phyloP scores from a whole-genome alignment of 2,113 vertebrate genomes.

The Daphoenositta chrysoptera region DNA sequence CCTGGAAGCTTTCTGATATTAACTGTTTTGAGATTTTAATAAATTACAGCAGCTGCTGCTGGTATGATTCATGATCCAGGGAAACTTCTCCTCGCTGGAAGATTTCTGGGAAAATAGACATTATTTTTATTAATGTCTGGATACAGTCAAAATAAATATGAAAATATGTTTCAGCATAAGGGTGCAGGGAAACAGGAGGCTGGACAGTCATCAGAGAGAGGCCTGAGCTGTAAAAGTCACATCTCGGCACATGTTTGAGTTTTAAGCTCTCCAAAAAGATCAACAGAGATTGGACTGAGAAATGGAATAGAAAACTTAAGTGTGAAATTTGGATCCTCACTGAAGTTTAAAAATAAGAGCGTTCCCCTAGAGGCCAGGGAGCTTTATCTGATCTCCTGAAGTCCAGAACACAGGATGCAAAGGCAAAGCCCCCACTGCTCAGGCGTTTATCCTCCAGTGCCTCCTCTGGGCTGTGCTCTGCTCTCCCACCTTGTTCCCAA shows the following conservation, averaged over 20 bases:
- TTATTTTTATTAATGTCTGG: constrained; percentile 23
- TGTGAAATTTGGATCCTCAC: background rate
- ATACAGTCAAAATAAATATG: constrained; percentile 15
- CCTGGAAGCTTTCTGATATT: constrained; percentile 2
- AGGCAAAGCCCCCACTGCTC: background rate
- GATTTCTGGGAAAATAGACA: constrained; percentile 31
- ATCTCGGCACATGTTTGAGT: background rate
- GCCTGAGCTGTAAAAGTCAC: background rate
- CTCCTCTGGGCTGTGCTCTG: background rate
- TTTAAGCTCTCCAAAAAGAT: background rate
- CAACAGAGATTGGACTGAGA: background rate
- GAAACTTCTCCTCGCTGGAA: background rate
- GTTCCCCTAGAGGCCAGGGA: background rate
- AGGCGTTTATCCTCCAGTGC: background rate
- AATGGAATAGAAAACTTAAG: background rate
- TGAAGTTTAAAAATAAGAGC: background rate
- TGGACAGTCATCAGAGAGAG: constrained; percentile 12
- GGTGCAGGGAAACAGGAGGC: background rate
- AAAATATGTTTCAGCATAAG: constrained; percentile 9
- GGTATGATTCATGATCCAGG: background rate
- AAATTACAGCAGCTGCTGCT: constrained; percentile 32
- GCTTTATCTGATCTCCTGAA: background rate
- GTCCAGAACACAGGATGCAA: background rate
- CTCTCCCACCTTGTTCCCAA: background rate
- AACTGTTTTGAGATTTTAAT: constrained; percentile 33